phyloP scores from a whole-genome alignment of 2,113 vertebrate genomes.

The Ascaphus truei region DNA sequence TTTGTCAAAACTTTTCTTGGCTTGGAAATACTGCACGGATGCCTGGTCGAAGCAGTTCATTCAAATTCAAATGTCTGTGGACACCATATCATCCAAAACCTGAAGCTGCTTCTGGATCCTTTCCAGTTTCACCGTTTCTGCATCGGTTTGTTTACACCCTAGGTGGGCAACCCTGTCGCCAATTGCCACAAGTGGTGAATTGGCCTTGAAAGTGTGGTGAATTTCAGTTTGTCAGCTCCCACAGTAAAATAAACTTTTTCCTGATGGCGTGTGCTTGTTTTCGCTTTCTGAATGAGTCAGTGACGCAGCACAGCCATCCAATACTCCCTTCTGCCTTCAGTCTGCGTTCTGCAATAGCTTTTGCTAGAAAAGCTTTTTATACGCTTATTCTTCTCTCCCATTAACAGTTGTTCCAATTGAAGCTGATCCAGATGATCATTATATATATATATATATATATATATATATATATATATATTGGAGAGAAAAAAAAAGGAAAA shows the following conservation, averaged over 20 bases:
- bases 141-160: conserved; percentile 91
- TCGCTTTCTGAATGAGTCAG: no score
- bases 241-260: no score
- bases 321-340: conserved; percentile 16
- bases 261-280: no score
- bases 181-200: no score
- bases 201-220: no score
- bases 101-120: conserved; percentile 91
- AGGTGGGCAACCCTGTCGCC: no score
- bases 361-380: conserved; percentile 89
- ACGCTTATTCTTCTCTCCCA: conserved; percentile 90
- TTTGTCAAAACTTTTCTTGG: conserved; percentile 88
- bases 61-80: conserved; percentile 86
- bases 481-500: no score
- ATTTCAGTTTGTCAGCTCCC: no score
- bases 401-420: conserved; percentile 82
- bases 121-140: conserved; percentile 85
- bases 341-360: conserved; percentile 92
- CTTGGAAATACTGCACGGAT: conserved; percentile 81
- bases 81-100: conserved; percentile 88
- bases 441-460: no score
- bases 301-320: no score
- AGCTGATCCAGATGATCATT: conserved; percentile 81
- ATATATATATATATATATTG: no score
- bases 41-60: conserved; percentile 84